Evolutionary conservation across 2,113 vertebrate genomes (phyloP).

Genomic region (Himantopus leucocephalus): DNA sequence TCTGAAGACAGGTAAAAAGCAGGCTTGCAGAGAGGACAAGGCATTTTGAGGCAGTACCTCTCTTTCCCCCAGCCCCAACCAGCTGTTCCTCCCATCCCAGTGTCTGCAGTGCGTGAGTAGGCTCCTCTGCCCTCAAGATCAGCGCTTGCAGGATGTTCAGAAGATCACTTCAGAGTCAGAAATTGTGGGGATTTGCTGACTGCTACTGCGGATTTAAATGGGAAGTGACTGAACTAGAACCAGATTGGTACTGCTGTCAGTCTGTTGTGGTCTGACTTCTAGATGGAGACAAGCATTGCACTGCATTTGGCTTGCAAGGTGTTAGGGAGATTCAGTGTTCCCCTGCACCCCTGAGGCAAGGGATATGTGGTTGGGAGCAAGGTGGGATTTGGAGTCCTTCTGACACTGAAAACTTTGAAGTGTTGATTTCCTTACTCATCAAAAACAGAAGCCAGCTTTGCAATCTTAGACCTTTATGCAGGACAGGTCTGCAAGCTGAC

Average conservation of each 20-base stretch:
- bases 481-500: neutral
- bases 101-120: neutral
- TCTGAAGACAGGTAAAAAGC: neutral
- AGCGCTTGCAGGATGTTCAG: neutral
- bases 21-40: neutral
- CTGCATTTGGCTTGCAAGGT: neutral
- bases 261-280: neutral
- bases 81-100: neutral
- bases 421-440: neutral
- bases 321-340: neutral
- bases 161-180: neutral
- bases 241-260: neutral
- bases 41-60: neutral
- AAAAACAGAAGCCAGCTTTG: neutral
- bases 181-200: neutral
- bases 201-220: neutral
- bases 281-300: accelerated
- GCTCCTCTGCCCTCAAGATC: neutral
- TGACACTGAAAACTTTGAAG: neutral
- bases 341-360: neutral
- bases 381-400: neutral
- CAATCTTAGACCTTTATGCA: neutral
- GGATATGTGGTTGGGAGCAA: neutral
- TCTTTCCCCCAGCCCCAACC: neutral
- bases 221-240: neutral